These are phyloP conservation scores for Hermetia illucens DNA, from an alignment of 1,140 invertebrate genomes.

Conservation along the genomic window DNA sequence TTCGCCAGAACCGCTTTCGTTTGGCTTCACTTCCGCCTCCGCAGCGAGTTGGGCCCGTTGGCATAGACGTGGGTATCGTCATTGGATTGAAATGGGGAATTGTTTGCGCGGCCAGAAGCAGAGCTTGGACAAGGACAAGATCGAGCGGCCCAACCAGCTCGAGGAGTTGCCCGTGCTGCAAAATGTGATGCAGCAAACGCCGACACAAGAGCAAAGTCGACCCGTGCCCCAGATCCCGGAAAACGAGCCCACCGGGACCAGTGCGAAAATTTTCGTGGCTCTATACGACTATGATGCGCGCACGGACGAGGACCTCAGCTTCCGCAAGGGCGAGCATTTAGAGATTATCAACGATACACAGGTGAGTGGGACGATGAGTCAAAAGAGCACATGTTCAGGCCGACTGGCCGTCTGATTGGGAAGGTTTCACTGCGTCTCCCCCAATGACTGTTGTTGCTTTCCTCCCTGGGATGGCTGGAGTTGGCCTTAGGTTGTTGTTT, in stretches of 20 bases:
- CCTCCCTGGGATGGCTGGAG: too few species aligned
- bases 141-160: constrained; percentile 15
- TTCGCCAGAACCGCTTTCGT: too few species aligned
- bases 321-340: constrained; percentile 94
- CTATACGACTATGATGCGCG: constrained; percentile 98
- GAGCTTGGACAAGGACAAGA: constrained; percentile 20
- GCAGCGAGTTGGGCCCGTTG: too few species aligned
- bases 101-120: constrained; percentile 27
- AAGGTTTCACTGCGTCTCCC: too few species aligned
- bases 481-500: too few species aligned
- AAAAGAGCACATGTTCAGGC: too few species aligned
- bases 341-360: constrained; percentile 97
- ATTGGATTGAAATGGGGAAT: constrained; percentile 30
- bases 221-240: constrained; percentile 39
- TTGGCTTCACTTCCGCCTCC: too few species aligned
- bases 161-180: constrained; percentile 17
- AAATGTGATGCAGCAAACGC: constrained; percentile 20
- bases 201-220: constrained; percentile 25
- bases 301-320: constrained; percentile 96
- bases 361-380: constrained; percentile 16
- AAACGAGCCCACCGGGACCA: constrained; percentile 46
- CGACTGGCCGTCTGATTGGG: too few species aligned
- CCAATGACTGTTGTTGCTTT: too few species aligned
- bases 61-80: neutral
- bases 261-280: constrained; percentile 87